Evolutionary conservation across 2,113 vertebrate genomes (phyloP).

Genomic region (Scartelaos histophorus): DNA sequence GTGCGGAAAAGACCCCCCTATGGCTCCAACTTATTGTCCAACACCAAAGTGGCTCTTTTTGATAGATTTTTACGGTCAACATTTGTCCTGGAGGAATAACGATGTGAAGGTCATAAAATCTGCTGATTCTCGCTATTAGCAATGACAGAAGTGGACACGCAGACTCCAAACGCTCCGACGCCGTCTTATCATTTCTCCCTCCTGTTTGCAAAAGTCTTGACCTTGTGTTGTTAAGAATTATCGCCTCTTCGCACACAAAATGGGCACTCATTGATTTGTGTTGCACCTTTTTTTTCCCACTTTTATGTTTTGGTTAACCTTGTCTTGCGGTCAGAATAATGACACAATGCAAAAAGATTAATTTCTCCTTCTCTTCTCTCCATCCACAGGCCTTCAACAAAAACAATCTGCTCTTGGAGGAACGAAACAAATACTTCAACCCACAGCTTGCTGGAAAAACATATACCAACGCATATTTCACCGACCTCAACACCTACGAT

Average conservation of each 20-base stretch:
- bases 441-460: conserved; percentile 94
- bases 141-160: conserved; percentile 69
- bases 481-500: conserved; percentile 96
- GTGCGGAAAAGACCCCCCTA: conserved; percentile 44
- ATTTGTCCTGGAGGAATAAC: conserved; percentile 54
- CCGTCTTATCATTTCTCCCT: conserved; percentile 62
- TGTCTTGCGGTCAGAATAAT: conserved; percentile 58
- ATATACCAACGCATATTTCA: conserved; percentile 96
- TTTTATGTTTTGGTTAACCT: conserved; percentile 39
- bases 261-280: conserved; percentile 66
- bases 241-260: conserved; percentile 59
- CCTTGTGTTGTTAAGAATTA: conserved; percentile 62
- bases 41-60: conserved; percentile 43
- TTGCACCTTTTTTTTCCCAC: conserved; percentile 44
- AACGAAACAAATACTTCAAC: conserved; percentile 98
- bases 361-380: conserved; percentile 36
- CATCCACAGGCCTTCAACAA: conserved; percentile 93
- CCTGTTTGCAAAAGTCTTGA: conserved; percentile 67
- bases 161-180: conserved; percentile 57
- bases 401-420: conserved; percentile 97
- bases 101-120: conserved; percentile 56
- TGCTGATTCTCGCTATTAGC: conserved; percentile 64
- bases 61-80: conserved; percentile 58
- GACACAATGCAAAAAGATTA: conserved; percentile 33
- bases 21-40: conserved; percentile 63